Evolutionary conservation across 2,888 invertebrate species (phyloP).

Genomic region (Philhelius pedissequus): DNA sequence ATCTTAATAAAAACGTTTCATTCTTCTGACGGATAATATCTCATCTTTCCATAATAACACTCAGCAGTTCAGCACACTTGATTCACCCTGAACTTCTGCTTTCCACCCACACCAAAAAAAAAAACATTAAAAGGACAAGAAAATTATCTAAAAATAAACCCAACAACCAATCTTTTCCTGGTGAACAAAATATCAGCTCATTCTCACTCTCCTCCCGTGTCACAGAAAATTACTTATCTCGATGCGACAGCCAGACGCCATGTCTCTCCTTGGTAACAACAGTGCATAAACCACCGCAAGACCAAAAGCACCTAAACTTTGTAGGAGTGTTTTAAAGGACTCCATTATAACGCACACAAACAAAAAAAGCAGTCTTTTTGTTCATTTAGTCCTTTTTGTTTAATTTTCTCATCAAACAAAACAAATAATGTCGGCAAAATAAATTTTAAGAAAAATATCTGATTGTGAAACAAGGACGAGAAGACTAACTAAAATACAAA

Average conservation of each 20-base stretch:
- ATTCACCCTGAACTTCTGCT: slow-evolving; percentile 37
- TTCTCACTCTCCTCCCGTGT: neutral
- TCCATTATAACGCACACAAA: neutral
- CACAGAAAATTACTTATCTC: slow-evolving; percentile 5
- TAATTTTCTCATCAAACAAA: slow-evolving; percentile 17
- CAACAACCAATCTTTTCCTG: slow-evolving; percentile 10
- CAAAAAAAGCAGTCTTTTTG: neutral
- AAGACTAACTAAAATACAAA: neutral
- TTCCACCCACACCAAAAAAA: neutral
- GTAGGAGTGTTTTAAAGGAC: slow-evolving; percentile 2
- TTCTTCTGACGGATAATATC: slow-evolving; percentile 21
- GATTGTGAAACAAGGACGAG: neutral
- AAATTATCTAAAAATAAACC: slow-evolving; percentile 28
- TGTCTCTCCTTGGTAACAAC: slow-evolving; percentile 34
- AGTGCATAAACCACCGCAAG: neutral
- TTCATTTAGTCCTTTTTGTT: neutral
- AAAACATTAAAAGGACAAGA: neutral
- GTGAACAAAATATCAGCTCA: neutral
- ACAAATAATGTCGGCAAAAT: neutral
- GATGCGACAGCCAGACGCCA: slow-evolving; percentile 53
- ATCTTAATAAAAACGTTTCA: slow-evolving; percentile 14
- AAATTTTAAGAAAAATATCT: slow-evolving; percentile 23
- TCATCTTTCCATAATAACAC: neutral
- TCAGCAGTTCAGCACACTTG: slow-evolving; percentile 18
- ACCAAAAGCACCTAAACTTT: neutral